A percentile compares a stretch with the other conserved stretches of the same genome.
Evolutionary conservation across 35 echinoderm and acorn worm species (phyloP).

Genomic region (Anneissia japonica): DNA sequence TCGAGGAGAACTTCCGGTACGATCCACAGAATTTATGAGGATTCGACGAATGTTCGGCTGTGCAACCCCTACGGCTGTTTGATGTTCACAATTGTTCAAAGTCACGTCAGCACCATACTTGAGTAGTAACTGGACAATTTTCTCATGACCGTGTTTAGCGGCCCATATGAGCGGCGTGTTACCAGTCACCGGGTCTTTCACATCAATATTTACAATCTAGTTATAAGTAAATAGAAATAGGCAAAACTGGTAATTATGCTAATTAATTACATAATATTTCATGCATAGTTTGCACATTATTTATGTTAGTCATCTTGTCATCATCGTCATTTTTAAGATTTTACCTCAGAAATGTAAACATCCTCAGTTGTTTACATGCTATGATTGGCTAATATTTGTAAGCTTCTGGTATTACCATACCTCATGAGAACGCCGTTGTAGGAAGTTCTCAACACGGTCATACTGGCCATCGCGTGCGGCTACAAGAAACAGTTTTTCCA

Average conservation of each 20-base stretch:
- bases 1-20: conserved; percentile 57
- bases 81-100: conserved; percentile 61
- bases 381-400: background rate
- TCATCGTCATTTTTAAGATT: background rate
- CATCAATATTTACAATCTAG: conserved; percentile 83
- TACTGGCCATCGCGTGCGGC: conserved; percentile 66
- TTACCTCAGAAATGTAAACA: background rate
- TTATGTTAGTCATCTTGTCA: background rate
- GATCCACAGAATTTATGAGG: conserved; percentile 66
- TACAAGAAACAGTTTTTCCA: conserved; percentile 57
- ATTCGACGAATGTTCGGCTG: conserved; percentile 1
- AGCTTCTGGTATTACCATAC: conserved; percentile 1
- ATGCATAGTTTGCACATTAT: no score
- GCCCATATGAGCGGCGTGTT: conserved; percentile 87
- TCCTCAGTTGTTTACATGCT: background rate
- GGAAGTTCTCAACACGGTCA: conserved; percentile 67
- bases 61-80: conserved; percentile 73
- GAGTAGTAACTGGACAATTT: conserved; percentile 74
- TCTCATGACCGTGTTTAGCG: conserved; percentile 46
- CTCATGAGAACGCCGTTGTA: conserved; percentile 76
- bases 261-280: background rate
- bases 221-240: background rate
- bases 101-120: conserved; percentile 86
- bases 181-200: conserved; percentile 61
- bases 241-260: background rate